phyloP scores from a whole-genome alignment of 1,140 invertebrate genomes.

The Camponotus vicinus region DNA sequence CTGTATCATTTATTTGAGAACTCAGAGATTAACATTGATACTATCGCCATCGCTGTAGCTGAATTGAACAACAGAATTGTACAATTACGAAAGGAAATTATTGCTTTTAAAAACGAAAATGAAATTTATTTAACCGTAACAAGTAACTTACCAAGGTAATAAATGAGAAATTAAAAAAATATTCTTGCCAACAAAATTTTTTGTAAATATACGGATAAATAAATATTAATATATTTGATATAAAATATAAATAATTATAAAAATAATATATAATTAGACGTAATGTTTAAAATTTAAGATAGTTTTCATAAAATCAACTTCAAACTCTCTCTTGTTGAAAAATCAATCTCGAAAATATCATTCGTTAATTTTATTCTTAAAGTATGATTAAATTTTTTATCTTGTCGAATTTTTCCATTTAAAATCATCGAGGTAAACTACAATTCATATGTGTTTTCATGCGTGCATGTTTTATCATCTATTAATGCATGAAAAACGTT shows the following conservation, averaged over 20 bases:
- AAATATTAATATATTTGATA: too few species aligned
- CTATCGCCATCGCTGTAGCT: slow-evolving; percentile 36
- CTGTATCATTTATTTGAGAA: slow-evolving; percentile 30
- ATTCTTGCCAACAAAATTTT: background rate
- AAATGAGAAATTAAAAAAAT: background rate
- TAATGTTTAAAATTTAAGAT: background rate
- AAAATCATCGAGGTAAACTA: background rate
- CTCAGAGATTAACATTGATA: slow-evolving; percentile 23
- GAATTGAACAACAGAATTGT: slow-evolving; percentile 63
- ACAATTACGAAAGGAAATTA: slow-evolving; percentile 68
- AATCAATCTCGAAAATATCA: background rate
- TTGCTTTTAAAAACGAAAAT: slow-evolving; percentile 49
- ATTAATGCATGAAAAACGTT: slow-evolving; percentile 8
- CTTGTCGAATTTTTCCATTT: background rate
- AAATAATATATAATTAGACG: background rate
- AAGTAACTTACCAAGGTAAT: slow-evolving; percentile 1
- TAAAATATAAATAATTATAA: too few species aligned
- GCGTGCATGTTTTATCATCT: background rate
- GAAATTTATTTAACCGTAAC: too few species aligned
- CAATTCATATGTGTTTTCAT: background rate
- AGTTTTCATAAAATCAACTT: background rate
- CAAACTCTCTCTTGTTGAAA: background rate
- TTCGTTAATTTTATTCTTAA: background rate
- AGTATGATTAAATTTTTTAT: background rate
- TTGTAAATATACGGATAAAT: background rate